Conservation (phyloP, 2,888 invertebrate species). For the Amorpha juglandis region DNA sequence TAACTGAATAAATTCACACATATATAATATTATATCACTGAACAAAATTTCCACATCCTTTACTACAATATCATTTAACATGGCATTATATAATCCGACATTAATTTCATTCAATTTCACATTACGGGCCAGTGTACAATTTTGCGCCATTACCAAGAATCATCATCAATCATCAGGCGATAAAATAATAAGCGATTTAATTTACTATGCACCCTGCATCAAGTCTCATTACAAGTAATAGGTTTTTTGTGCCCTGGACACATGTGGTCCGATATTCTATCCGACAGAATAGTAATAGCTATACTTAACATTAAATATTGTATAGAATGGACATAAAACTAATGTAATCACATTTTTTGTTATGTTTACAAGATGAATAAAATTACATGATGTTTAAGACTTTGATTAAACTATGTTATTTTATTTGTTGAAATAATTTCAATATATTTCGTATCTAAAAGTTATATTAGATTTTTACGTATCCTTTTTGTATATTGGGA, state of each 20-base stretch:
- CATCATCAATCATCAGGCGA: conserved; percentile 68
- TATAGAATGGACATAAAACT: conserved; percentile 23
- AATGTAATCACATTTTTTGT: conserved; percentile 32
- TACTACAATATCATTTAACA: conserved; percentile 2
- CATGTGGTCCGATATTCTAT: conserved; percentile 55
- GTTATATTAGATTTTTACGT: background rate
- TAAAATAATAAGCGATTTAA: conserved; percentile 74
- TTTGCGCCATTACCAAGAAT: conserved; percentile 59
- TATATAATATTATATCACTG: background rate
- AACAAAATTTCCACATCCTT: background rate
- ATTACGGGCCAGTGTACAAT: conserved; percentile 45
- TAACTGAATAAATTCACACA: no score
- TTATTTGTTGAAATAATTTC: no score
- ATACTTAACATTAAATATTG: conserved; percentile 5
- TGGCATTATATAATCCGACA: background rate
- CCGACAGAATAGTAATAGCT: conserved; percentile 28
- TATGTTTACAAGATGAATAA: background rate
- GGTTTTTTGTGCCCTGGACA: conserved; percentile 63
- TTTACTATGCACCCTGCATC: conserved; percentile 74
- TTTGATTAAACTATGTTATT: background rate
- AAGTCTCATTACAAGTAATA: conserved; percentile 62
- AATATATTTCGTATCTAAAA: background rate
- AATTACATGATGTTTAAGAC: background rate
- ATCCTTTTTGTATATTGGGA: no score
- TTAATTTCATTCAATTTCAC: conserved; percentile 36